Percentiles rank a stretch among this genome's conserved stretches.
These are phyloP conservation scores for Parus major DNA, from an alignment of 2,113 vertebrate species.

Conservation along the genomic window DNA sequence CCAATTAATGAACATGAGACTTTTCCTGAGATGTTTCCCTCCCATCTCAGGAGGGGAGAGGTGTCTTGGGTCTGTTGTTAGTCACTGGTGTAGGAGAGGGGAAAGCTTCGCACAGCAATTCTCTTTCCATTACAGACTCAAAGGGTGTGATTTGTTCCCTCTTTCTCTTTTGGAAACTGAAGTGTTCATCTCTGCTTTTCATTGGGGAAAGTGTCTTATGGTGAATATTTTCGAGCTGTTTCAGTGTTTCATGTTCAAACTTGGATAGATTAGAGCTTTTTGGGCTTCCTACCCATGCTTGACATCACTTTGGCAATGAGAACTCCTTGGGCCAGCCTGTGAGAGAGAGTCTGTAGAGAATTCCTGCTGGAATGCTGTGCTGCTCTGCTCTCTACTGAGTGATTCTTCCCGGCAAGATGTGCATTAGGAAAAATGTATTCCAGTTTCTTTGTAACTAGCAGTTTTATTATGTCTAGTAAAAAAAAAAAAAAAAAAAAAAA, in stretches of 20 bases:
- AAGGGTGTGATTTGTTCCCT: slow-evolving; percentile 23
- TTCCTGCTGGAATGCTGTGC: not conserved
- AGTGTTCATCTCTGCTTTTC: slow-evolving; percentile 15
- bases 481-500: not conserved
- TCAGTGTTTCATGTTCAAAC: not conserved
- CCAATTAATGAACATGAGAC: not conserved
- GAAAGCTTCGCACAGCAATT: not conserved
- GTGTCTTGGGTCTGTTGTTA: not conserved
- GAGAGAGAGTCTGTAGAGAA: slow-evolving; percentile 18
- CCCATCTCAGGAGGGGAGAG: slow-evolving; percentile 19
- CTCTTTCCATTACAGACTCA: slow-evolving; percentile 23
- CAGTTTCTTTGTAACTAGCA: not conserved
- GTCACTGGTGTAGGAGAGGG: not conserved
- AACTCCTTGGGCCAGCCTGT: not conserved
- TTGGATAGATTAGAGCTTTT: not conserved
- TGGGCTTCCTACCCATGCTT: not conserved
- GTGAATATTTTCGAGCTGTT: slow-evolving; percentile 8
- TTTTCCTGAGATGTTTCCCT: slow-evolving; percentile 21
- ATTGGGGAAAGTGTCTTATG: not conserved
- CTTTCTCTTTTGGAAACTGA: slow-evolving; percentile 5
- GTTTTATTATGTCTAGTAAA: not conserved
- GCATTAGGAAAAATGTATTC: not conserved
- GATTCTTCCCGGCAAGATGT: not conserved
- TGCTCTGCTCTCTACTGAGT: not conserved
- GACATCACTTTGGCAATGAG: slow-evolving; percentile 28